These are phyloP conservation scores for Ernsta delagoae DNA, from an alignment of 2,888 invertebrate genomes.

Conservation along the genomic window DNA sequence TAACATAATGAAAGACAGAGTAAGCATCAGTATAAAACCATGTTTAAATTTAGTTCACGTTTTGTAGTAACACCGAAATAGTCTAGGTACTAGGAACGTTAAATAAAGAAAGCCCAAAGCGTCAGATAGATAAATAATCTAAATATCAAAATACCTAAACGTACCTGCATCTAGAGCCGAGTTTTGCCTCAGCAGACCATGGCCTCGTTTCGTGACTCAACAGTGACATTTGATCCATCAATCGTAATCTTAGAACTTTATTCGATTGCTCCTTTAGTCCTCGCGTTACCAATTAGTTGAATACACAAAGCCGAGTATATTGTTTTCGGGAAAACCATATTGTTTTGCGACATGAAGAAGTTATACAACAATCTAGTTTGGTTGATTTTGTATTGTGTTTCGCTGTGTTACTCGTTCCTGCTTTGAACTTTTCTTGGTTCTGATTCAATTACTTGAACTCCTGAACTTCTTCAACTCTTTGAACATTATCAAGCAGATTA, in stretches of 20 bases:
- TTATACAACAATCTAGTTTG: not conserved
- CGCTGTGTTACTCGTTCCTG: not conserved
- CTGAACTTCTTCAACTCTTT: not conserved
- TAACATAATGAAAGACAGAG: no score
- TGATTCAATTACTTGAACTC: not conserved
- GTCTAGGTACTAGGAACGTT: no score
- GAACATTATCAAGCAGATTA: not conserved
- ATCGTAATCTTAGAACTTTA: conserved; percentile 14
- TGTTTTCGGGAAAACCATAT: not conserved
- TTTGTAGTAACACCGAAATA: no score
- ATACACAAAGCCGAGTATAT: conserved; percentile 4
- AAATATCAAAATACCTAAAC: no score
- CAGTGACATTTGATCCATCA: conserved; percentile 11
- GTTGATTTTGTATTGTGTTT: not conserved
- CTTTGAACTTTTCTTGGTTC: not conserved
- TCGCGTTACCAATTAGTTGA: conserved; percentile 15
- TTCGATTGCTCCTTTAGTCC: not conserved
- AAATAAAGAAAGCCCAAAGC: no score
- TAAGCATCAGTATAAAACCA: no score
- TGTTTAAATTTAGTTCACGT: no score
- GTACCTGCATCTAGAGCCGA: no score
- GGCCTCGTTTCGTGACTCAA: not conserved
- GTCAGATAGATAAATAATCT: no score
- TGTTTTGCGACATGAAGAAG: not conserved
- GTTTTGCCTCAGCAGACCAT: no score